Percentiles rank a stretch among this genome's conserved stretches.
Evolutionary conservation across 2,888 invertebrate genomes (phyloP).

Genomic region (Agapostemon virescens): DNA sequence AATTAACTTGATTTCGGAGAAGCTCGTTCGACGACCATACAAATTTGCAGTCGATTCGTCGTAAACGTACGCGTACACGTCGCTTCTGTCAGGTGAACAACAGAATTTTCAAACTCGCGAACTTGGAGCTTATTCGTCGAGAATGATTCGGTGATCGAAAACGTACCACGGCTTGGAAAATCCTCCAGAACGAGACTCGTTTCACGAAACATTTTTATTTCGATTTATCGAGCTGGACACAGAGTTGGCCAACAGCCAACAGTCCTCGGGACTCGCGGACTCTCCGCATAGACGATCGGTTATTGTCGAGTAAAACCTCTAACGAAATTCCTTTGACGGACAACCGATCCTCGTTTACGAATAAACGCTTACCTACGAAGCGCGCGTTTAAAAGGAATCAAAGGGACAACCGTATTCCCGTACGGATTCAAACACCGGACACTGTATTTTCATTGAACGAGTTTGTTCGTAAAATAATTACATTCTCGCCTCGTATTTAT

Average conservation of each 20-base stretch:
- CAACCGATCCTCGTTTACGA: too few relatives aligned
- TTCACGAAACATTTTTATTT: constrained; percentile 13
- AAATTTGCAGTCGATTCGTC: background rate
- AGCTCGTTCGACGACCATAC: background rate
- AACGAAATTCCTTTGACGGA: background rate
- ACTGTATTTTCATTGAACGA: constrained; percentile 64
- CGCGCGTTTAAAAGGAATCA: too few relatives aligned
- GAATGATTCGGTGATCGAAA: background rate
- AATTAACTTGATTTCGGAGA: background rate
- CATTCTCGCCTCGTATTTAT: constrained; percentile 62
- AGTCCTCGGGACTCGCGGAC: background rate
- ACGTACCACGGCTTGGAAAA: background rate
- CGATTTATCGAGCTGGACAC: constrained; percentile 21
- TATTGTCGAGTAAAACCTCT: background rate
- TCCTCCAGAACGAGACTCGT: background rate
- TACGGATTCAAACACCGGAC: constrained; percentile 41
- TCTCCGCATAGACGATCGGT: constrained; percentile 7
- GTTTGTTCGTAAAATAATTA: constrained; percentile 70
- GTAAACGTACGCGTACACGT: background rate
- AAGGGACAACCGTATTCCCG: background rate
- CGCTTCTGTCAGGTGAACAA: too few relatives aligned
- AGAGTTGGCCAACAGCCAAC: background rate
- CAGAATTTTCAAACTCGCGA: background rate
- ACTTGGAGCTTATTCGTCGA: background rate
- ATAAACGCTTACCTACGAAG: too few relatives aligned